phyloP scores from a whole-genome alignment of 2,888 invertebrate genomes.

The Lymantria monacha region DNA sequence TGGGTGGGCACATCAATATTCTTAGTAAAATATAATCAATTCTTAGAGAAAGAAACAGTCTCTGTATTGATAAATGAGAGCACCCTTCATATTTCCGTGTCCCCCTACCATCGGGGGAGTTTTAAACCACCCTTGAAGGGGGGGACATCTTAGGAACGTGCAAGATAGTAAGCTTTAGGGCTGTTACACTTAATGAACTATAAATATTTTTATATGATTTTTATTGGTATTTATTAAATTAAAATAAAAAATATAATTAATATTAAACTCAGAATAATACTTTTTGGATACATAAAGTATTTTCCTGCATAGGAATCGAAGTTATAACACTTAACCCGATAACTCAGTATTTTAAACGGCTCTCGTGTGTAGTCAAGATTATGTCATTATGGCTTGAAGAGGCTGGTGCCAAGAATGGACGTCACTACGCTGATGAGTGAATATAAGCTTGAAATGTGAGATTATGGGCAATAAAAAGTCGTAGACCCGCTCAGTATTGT shows the following conservation, averaged over 20 bases:
- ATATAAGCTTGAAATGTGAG: too few relatives aligned
- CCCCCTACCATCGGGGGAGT: constrained; percentile 43
- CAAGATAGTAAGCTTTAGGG: constrained; percentile 79
- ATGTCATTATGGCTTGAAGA: too few relatives aligned
- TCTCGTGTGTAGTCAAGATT: too few relatives aligned
- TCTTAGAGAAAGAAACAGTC: constrained; percentile 81
- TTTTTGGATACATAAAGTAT: too few relatives aligned
- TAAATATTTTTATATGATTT: constrained; percentile 43
- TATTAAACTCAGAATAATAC: too few relatives aligned
- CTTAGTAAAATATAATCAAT: constrained; percentile 81
- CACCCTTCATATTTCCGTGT: constrained; percentile 81
- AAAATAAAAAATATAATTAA: neutral
- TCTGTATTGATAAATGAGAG: constrained; percentile 81
- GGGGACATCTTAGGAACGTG: constrained; percentile 77
- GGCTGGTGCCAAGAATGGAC: too few relatives aligned
- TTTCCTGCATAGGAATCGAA: too few relatives aligned
- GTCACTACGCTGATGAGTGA: too few relatives aligned
- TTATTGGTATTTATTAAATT: neutral
- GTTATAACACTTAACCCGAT: too few relatives aligned
- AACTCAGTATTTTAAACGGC: too few relatives aligned
- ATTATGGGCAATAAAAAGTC: too few relatives aligned
- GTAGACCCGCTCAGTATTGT: too few relatives aligned
- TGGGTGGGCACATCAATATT: constrained; percentile 65
- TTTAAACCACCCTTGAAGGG: constrained; percentile 41
- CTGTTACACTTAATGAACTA: constrained; percentile 78